phyloP scores from a whole-genome alignment of 2,888 invertebrate species.

The Dryococelus australis region DNA sequence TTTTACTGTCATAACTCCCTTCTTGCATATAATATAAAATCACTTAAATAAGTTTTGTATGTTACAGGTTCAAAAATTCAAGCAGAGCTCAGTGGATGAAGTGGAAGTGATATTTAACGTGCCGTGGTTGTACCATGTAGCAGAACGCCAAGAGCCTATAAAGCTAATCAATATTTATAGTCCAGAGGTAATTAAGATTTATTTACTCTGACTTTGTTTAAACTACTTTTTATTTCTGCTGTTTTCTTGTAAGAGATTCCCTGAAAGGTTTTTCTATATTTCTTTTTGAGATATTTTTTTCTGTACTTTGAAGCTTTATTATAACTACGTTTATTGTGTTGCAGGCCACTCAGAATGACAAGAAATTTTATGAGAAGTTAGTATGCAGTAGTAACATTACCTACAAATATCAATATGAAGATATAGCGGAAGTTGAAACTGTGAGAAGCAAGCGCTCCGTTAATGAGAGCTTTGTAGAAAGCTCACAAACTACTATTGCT shows the following conservation, averaged over 20 bases:
- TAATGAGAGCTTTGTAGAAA: background rate
- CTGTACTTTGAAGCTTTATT: too few relatives aligned
- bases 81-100: constrained; percentile 28
- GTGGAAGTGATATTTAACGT: constrained; percentile 58
- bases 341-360: background rate
- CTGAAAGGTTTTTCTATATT: background rate
- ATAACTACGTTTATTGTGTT: background rate
- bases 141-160: background rate
- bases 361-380: background rate
- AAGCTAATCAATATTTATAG: background rate
- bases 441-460: background rate
- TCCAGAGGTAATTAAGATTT: background rate
- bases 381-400: background rate
- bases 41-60: background rate
- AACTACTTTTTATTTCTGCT: too few relatives aligned
- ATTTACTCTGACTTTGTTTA: too few relatives aligned
- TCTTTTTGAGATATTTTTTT: background rate
- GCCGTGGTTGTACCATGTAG: constrained; percentile 49
- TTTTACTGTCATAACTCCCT: too few relatives aligned
- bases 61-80: constrained; percentile 28
- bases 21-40: too few relatives aligned
- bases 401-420: background rate
- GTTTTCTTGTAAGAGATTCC: too few relatives aligned
- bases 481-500: background rate
- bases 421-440: background rate